phyloP scores from a whole-genome alignment of 2,888 invertebrate species.

The Carterocephalus palaemon region DNA sequence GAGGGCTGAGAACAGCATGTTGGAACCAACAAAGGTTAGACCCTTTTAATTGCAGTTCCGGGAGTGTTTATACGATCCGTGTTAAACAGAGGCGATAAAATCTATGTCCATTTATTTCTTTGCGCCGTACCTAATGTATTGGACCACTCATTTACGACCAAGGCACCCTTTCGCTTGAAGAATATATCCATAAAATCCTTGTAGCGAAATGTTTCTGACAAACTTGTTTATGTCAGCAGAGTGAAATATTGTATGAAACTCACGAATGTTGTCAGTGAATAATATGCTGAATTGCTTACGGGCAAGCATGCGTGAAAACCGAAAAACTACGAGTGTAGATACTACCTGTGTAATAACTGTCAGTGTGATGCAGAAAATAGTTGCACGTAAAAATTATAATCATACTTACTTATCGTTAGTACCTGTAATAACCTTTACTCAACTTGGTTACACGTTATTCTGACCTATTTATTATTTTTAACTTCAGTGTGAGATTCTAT shows the following conservation, averaged over 20 bases:
- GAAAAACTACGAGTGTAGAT: too few relatives aligned
- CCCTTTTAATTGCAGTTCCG: conserved; percentile 24
- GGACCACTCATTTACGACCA: conserved; percentile 1
- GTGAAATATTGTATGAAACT: conserved; percentile 1
- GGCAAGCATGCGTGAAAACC: too few relatives aligned
- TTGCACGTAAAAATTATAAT: too few relatives aligned
- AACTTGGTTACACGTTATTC: too few relatives aligned
- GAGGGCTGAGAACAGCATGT: conserved; percentile 2
- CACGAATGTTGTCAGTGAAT: background rate
- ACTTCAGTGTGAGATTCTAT: too few relatives aligned
- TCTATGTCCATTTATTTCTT: conserved; percentile 14
- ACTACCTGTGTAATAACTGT: too few relatives aligned
- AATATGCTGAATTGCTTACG: too few relatives aligned
- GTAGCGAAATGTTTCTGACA: conserved; percentile 10
- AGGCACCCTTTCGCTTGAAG: conserved; percentile 1
- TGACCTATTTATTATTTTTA: too few relatives aligned
- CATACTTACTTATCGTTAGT: too few relatives aligned
- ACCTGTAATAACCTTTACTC: too few relatives aligned
- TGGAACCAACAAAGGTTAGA: conserved; percentile 13
- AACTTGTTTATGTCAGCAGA: conserved; percentile 9
- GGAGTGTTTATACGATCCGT: conserved; percentile 9
- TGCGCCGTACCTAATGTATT: conserved; percentile 1
- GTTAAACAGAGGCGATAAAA: conserved; percentile 16
- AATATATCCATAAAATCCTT: conserved; percentile 1
- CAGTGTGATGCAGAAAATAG: too few relatives aligned